Conservation (phyloP, 1,140 invertebrate species). For the Achatina immaculata region DNA sequence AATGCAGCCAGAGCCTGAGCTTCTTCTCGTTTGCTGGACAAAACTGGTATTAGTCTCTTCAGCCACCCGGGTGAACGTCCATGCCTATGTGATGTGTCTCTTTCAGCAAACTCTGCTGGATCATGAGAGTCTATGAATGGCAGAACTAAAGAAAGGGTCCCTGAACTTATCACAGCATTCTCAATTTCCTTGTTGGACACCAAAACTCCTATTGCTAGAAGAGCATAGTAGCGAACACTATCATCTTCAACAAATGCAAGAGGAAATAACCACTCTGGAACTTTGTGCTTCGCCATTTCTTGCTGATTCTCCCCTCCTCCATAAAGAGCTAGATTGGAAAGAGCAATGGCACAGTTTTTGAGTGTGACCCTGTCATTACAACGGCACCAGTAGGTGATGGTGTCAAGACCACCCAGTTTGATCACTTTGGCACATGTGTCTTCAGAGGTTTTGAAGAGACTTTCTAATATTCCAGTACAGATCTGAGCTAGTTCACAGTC, state of each 20-base stretch:
- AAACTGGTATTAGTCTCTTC: slow-evolving; percentile 90
- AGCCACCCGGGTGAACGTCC: slow-evolving; percentile 98
- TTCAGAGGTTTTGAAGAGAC: slow-evolving; percentile 95
- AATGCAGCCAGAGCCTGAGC: slow-evolving; percentile 97
- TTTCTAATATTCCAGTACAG: slow-evolving; percentile 95
- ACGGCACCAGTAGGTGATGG: slow-evolving; percentile 94
- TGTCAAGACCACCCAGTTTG: slow-evolving; percentile 74
- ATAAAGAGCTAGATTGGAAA: slow-evolving; percentile 96
- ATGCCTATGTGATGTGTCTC: slow-evolving; percentile 88
- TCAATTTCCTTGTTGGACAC: slow-evolving; percentile 99
- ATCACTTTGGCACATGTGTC: slow-evolving; percentile 83
- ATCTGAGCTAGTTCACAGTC: slow-evolving; percentile 86
- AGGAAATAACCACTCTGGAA: slow-evolving; percentile 98
- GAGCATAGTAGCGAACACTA: slow-evolving; percentile 94
- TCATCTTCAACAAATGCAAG: slow-evolving; percentile 97
- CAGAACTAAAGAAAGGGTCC: slow-evolving; percentile 94
- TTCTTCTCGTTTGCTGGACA: slow-evolving; percentile 95
- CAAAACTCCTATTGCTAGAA: slow-evolving; percentile 94
- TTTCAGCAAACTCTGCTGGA: slow-evolving; percentile 94
- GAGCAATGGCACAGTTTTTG: slow-evolving; percentile 93
- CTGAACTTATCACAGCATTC: slow-evolving; percentile 93
- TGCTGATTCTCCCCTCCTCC: slow-evolving; percentile 97
- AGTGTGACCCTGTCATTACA: slow-evolving; percentile 88
- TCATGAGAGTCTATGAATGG: slow-evolving; percentile 95
- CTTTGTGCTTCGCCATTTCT: slow-evolving; percentile 90